phyloP scores from a whole-genome alignment of 2,113 vertebrate genomes.

The Laticauda colubrina region DNA sequence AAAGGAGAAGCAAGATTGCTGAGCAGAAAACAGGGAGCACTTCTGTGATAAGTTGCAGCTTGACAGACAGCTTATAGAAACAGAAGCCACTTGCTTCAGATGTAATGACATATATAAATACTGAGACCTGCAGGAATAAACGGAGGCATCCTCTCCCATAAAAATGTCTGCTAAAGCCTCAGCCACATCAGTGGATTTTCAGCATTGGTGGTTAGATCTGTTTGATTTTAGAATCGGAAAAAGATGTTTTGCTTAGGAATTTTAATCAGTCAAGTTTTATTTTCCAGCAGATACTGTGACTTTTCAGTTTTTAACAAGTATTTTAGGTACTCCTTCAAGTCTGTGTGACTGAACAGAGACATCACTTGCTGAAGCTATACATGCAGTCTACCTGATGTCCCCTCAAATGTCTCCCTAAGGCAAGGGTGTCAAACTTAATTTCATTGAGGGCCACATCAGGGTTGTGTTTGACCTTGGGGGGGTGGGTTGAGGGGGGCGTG shows the following conservation, averaged over 20 bases:
- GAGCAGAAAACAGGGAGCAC: constrained; percentile 3
- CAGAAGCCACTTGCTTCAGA: constrained; percentile 52
- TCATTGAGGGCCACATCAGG: too few relatives aligned
- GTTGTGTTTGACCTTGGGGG: too few relatives aligned
- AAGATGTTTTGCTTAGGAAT: background rate
- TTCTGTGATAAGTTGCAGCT: constrained; percentile 45
- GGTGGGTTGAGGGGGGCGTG: too few relatives aligned
- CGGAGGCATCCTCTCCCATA: accelerated
- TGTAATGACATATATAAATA: constrained; percentile 64
- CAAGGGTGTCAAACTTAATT: too few relatives aligned
- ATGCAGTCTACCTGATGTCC: background rate
- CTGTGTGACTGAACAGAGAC: background rate
- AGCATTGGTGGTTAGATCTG: background rate
- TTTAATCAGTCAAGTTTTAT: accelerated
- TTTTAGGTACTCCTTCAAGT: background rate
- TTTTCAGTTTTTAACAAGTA: background rate
- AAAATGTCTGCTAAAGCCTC: background rate
- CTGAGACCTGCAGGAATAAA: constrained; percentile 33
- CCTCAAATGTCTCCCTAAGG: background rate
- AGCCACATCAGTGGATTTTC: accelerated
- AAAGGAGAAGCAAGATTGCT: constrained; percentile 21
- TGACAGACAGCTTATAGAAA: constrained; percentile 55
- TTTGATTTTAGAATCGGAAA: background rate
- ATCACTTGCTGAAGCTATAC: background rate
- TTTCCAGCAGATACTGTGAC: background rate